A percentile compares a stretch with the other conserved stretches of the same genome.
These are phyloP conservation scores for Cyprinodon tularosa DNA, from an alignment of 2,113 vertebrate genomes.

Conservation along the genomic window DNA sequence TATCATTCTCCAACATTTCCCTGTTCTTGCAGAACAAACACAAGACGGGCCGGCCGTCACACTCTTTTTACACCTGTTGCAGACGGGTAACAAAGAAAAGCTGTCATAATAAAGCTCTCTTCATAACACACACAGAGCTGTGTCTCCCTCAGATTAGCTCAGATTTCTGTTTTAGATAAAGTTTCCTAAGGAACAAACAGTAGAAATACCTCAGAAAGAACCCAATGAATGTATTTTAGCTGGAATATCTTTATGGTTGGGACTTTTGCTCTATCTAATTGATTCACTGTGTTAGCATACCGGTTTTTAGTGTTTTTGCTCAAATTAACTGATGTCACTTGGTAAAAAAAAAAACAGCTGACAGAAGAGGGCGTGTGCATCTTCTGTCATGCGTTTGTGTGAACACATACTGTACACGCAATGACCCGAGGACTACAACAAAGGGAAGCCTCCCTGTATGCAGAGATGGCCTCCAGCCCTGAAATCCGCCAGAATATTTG, in stretches of 20 bases:
- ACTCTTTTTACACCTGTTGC: conserved; percentile 7
- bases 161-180: not conserved
- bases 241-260: not conserved
- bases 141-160: not conserved
- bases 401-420: not conserved
- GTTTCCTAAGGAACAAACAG: not conserved
- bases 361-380: conserved; percentile 17
- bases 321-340: conserved; percentile 5
- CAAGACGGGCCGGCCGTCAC: not conserved
- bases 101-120: not conserved
- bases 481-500: not conserved
- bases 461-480: not conserved
- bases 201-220: not conserved
- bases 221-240: not conserved
- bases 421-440: conserved; percentile 9
- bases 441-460: conserved; percentile 7
- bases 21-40: conserved; percentile 14
- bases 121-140: not conserved
- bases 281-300: conserved; percentile 10
- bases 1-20: conserved; percentile 15
- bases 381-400: conserved; percentile 15
- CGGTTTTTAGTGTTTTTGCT: conserved; percentile 32
- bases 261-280: not conserved
- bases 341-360: not conserved
- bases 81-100: not conserved